A percentile compares a stretch with the other conserved stretches of the same genome.
Conservation (phyloP, 2,113 vertebrate genomes). For the Gadus macrocephalus region DNA sequence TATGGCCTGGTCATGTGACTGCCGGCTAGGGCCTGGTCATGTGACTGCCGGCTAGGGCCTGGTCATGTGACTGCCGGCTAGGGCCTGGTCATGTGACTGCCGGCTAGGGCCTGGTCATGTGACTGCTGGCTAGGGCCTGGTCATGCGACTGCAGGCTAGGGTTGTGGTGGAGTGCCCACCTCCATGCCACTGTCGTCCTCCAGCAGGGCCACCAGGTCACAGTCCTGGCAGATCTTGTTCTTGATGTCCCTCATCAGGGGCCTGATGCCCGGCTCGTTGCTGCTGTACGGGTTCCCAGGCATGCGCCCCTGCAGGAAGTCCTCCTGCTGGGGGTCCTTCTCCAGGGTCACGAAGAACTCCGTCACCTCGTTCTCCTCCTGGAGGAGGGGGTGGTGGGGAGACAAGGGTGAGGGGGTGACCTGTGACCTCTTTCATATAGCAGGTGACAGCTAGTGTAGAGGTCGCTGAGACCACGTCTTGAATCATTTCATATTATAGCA, state of each 20-base stretch:
- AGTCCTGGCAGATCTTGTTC: slow-evolving; percentile 99
- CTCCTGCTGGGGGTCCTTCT: slow-evolving; percentile 98
- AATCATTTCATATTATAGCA: too few species aligned
- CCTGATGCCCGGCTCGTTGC: slow-evolving; percentile 93
- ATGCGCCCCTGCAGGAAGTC: slow-evolving; percentile 98
- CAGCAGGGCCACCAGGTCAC: slow-evolving; percentile 94
- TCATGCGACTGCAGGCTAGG: too few species aligned
- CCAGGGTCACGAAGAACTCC: slow-evolving; percentile 96
- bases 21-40: too few species aligned
- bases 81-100: too few species aligned
- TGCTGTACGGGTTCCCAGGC: slow-evolving; percentile 98
- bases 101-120: too few species aligned
- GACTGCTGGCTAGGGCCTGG: too few species aligned
- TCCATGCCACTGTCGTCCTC: slow-evolving; percentile 99
- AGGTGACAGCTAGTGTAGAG: too few species aligned
- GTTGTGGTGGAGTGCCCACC: slow-evolving; percentile 60
- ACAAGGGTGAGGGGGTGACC: not conserved
- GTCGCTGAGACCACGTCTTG: too few species aligned
- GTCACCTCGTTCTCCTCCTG: slow-evolving; percentile 99
- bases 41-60: too few species aligned
- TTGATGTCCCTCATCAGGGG: slow-evolving; percentile 98
- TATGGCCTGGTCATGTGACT: too few species aligned
- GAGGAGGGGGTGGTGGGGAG: not conserved
- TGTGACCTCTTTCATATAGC: too few species aligned
- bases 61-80: too few species aligned